phyloP scores from a whole-genome alignment of 2,888 invertebrate genomes.

The Ichneumoninae sp. region DNA sequence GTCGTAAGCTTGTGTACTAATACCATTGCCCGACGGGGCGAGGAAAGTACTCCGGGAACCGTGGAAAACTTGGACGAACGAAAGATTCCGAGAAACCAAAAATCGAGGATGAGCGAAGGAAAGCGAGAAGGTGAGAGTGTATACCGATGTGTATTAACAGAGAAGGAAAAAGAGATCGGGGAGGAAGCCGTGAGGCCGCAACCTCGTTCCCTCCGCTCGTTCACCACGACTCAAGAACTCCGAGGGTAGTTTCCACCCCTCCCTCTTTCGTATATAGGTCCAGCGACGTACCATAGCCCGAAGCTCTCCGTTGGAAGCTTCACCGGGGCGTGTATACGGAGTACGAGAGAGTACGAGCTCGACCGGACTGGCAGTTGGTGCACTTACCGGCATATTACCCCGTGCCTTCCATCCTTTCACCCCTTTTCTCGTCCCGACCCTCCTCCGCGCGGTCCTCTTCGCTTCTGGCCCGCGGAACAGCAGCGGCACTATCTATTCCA shows the following conservation, averaged over 20 bases:
- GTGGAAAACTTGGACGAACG: slow-evolving; percentile 21
- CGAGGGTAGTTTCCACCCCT: slow-evolving; percentile 33
- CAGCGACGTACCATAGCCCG: slow-evolving; percentile 40
- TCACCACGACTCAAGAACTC: slow-evolving; percentile 45
- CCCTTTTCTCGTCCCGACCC: slow-evolving; percentile 55
- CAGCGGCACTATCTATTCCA: slow-evolving; percentile 25
- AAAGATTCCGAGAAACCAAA: slow-evolving; percentile 40
- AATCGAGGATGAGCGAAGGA: slow-evolving; percentile 20
- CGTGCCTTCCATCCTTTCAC: slow-evolving; percentile 62
- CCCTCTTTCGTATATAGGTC: slow-evolving; percentile 41
- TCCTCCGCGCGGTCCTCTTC: slow-evolving; percentile 26
- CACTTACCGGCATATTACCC: slow-evolving; percentile 73
- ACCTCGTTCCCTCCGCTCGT: slow-evolving; percentile 42
- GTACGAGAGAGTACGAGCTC: slow-evolving; percentile 26
- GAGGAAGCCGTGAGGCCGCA: slow-evolving; percentile 42
- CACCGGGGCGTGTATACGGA: slow-evolving; percentile 8
- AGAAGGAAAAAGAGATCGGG: slow-evolving; percentile 18
- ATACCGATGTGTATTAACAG: not conserved
- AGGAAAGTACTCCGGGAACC: slow-evolving; percentile 4
- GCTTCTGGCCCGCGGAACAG: slow-evolving; percentile 27
- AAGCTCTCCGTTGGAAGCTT: slow-evolving; percentile 41
- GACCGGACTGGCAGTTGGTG: slow-evolving; percentile 61
- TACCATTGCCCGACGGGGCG: slow-evolving; percentile 11
- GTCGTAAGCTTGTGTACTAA: slow-evolving; percentile 27
- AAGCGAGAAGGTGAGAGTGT: slow-evolving; percentile 29